phyloP scores from a whole-genome alignment of 1,140 invertebrate species.

The Cydia amplana region DNA sequence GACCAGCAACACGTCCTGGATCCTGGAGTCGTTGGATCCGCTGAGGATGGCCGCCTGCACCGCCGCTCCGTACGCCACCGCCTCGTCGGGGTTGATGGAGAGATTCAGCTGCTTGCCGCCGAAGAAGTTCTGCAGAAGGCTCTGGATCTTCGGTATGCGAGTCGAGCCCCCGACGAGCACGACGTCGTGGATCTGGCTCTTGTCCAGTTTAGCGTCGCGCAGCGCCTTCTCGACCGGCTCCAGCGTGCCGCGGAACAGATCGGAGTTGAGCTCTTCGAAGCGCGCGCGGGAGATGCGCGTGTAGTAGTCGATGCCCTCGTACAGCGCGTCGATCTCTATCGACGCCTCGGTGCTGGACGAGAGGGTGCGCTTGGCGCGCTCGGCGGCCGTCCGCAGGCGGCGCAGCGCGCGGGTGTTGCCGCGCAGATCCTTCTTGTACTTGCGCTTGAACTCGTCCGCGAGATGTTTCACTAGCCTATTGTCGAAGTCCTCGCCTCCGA shows the following conservation, averaged over 20 bases:
- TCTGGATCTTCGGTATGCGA: constrained; percentile 79
- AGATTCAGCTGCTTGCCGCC: constrained; percentile 62
- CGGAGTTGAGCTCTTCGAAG: constrained; percentile 84
- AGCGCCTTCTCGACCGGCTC: constrained; percentile 77
- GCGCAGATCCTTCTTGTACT: constrained; percentile 63
- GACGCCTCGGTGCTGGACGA: constrained; percentile 58
- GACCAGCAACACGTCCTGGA: constrained; percentile 71
- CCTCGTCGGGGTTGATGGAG: constrained; percentile 63
- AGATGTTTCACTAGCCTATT: constrained; percentile 84
- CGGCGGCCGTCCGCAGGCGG: constrained; percentile 80
- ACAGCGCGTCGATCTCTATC: constrained; percentile 49
- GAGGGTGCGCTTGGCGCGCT: constrained; percentile 69
- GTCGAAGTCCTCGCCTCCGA: constrained; percentile 87
- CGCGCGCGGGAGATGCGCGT: constrained; percentile 81
- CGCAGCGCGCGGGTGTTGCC: constrained; percentile 67
- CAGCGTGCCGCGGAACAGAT: constrained; percentile 60
- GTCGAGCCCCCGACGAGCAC: constrained; percentile 82
- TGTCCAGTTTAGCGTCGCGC: constrained; percentile 83
- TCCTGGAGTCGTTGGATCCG: constrained; percentile 74
- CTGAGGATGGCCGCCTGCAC: constrained; percentile 83
- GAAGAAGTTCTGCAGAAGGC: constrained; percentile 62
- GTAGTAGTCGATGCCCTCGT: constrained; percentile 61
- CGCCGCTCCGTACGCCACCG: constrained; percentile 69
- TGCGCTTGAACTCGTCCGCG: constrained; percentile 62
- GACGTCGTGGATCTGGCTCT: constrained; percentile 82